Evolutionary conservation across 2,888 invertebrate genomes (phyloP).

Genomic region (Sisyra terminalis): DNA sequence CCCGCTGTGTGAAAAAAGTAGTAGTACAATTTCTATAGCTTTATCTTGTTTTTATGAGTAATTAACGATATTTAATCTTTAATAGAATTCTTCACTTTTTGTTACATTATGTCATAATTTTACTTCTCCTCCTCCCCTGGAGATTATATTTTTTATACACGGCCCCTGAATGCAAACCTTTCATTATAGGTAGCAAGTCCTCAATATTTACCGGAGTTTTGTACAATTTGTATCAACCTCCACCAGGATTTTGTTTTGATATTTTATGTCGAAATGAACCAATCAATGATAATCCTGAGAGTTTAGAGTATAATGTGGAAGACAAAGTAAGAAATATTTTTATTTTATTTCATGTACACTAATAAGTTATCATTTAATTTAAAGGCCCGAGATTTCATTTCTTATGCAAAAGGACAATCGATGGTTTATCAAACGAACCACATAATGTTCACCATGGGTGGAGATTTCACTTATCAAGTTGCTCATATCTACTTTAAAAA

Average conservation of each 20-base stretch:
- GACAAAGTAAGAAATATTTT: conserved; percentile 36
- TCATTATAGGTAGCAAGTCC: conserved; percentile 34
- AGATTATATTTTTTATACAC: no score
- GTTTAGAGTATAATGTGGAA: conserved; percentile 73
- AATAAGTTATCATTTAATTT: no score
- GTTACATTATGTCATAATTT: no score
- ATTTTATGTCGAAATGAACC: conserved; percentile 69
- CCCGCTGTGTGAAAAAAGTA: no score
- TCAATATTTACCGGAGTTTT: conserved; percentile 73
- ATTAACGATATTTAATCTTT: no score
- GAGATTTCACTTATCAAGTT: conserved; percentile 75
- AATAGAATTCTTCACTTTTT: no score
- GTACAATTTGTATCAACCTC: conserved; percentile 69
- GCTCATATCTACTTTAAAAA: conserved; percentile 34
- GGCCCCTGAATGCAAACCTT: no score
- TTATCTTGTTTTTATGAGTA: no score
- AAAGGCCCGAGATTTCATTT: no score
- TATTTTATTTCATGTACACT: no score
- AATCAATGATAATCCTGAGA: conserved; percentile 64
- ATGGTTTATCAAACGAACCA: conserved; percentile 41
- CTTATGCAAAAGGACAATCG: background rate
- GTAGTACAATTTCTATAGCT: no score
- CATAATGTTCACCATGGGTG: conserved; percentile 78
- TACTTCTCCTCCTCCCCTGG: no score
- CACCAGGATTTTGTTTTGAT: conserved; percentile 88